A percentile compares a stretch with the other conserved stretches of the same genome.
Evolutionary conservation across 2,888 invertebrate genomes (phyloP).

Genomic region (Clusia tigrina): DNA sequence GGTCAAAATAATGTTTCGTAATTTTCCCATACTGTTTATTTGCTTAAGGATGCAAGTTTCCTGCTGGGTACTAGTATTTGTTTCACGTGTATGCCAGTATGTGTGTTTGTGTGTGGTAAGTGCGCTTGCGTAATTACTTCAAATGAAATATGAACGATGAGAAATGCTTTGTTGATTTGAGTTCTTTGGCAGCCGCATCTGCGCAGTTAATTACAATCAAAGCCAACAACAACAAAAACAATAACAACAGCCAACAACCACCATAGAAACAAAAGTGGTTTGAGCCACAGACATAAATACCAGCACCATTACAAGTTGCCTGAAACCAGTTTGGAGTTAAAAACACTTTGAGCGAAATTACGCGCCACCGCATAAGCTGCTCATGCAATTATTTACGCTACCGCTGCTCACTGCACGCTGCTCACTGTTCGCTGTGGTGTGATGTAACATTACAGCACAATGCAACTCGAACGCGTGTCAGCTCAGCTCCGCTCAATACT

Average conservation of each 20-base stretch:
- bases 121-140: too few species aligned
- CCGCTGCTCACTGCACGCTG: too few species aligned
- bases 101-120: too few species aligned
- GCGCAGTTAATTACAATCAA: background rate
- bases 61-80: too few species aligned
- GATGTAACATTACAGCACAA: background rate
- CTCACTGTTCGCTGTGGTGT: too few species aligned
- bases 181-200: too few species aligned
- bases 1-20: too few species aligned
- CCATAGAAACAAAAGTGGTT: background rate
- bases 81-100: too few species aligned
- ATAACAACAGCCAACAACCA: background rate
- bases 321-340: background rate
- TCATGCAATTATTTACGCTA: background rate
- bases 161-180: too few species aligned
- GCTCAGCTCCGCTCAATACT: background rate
- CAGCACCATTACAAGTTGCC: background rate
- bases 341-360: background rate
- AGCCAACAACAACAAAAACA: constrained; percentile 3
- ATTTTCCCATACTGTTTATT: too few species aligned
- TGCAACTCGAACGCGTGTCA: background rate
- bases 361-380: background rate
- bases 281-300: background rate
- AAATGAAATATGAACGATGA: too few species aligned
- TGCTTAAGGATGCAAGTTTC: too few species aligned